A percentile compares a stretch with the other conserved stretches of the same genome.
phyloP scores from a whole-genome alignment of 2,888 invertebrate species.

The Gryllus longicercus region DNA sequence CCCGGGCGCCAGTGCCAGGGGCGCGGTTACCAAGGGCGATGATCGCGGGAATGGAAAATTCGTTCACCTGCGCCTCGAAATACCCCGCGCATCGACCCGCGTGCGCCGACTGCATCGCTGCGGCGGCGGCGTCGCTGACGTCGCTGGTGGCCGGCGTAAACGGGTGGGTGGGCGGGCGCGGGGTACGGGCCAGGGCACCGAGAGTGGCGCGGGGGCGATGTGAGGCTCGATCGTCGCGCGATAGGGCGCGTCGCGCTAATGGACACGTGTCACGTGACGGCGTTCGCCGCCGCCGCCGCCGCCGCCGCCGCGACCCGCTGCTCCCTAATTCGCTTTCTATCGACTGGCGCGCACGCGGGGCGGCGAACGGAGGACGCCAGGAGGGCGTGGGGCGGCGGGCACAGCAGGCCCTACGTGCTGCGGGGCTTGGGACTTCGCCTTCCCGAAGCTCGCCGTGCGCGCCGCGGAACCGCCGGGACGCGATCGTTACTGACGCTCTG shows the following conservation, averaged over 20 bases:
- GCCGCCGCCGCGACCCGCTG: not conserved
- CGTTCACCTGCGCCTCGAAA: not conserved
- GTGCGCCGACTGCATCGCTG: too few species aligned
- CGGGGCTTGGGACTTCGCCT: too few species aligned
- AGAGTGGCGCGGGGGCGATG: not conserved
- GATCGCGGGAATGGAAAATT: not conserved
- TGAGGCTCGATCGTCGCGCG: not conserved
- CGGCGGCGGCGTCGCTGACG: too few species aligned
- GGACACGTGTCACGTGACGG: not conserved
- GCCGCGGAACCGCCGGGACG: too few species aligned
- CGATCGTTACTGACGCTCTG: too few species aligned
- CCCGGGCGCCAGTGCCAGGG: not conserved
- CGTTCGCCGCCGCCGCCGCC: not conserved
- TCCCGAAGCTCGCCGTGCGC: too few species aligned
- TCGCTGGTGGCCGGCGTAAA: too few species aligned
- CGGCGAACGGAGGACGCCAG: not conserved
- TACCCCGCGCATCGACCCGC: too few species aligned
- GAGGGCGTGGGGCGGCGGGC: not conserved
- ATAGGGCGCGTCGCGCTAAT: slow-evolving; percentile 2
- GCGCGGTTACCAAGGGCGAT: not conserved
- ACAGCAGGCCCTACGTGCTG: too few species aligned
- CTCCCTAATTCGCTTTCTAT: not conserved
- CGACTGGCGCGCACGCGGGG: not conserved
- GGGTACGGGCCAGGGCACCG: too few species aligned
- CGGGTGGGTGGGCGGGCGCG: not conserved